Evolutionary conservation across 2,888 invertebrate genomes (phyloP).

Genomic region (Epinotia ramella): DNA sequence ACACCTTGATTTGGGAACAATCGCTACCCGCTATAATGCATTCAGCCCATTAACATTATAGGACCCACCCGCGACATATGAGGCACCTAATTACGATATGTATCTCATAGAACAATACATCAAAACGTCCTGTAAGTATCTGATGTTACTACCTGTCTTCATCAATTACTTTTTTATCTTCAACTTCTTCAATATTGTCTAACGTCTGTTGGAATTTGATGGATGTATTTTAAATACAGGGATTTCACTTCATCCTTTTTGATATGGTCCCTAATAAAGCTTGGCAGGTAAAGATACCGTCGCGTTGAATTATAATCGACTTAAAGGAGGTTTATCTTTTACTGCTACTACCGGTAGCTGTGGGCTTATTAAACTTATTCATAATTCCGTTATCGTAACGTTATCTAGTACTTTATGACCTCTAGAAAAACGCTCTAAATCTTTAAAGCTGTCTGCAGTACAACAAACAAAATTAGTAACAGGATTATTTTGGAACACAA

Average conservation of each 20-base stretch:
- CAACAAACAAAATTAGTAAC: constrained; percentile 15
- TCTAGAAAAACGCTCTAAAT: constrained; percentile 1
- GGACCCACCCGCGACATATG: constrained; percentile 56
- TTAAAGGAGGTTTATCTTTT: constrained; percentile 41
- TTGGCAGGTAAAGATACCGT: constrained; percentile 47
- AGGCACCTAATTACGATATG: constrained; percentile 60
- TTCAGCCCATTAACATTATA: constrained; percentile 42
- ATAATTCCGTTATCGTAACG: constrained; percentile 21
- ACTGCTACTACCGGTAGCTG: constrained; percentile 31
- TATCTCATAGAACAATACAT: constrained; percentile 71
- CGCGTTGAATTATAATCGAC: constrained; percentile 43
- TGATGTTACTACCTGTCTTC: constrained; percentile 74
- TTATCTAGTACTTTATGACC: constrained; percentile 22
- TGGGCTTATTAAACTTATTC: constrained; percentile 39
- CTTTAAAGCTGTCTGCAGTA: constrained; percentile 8
- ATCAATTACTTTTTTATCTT: constrained; percentile 80
- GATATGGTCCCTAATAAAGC: constrained; percentile 55
- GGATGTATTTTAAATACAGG: constrained; percentile 73
- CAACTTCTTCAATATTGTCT: constrained; percentile 70
- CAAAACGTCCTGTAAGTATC: constrained; percentile 66
- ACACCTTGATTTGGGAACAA: constrained; percentile 42
- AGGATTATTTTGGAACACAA: constrained; percentile 20
- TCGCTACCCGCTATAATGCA: constrained; percentile 28
- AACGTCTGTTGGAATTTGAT: constrained; percentile 73
- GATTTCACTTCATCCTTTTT: constrained; percentile 49